phyloP scores from a whole-genome alignment of 2,888 invertebrate genomes.

The Caenorhabditis japonica region DNA sequence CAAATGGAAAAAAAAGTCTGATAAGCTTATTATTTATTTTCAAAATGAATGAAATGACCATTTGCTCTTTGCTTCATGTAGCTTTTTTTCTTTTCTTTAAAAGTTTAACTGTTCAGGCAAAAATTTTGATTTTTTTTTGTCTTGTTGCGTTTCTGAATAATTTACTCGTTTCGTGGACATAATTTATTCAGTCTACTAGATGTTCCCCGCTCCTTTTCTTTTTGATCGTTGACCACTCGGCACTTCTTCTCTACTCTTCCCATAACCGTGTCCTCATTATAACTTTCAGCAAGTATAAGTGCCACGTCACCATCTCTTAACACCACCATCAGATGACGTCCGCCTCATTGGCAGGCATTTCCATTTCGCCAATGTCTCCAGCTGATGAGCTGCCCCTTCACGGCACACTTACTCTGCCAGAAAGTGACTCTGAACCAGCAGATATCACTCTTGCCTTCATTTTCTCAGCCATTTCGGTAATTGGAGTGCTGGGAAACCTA shows the following conservation, averaged over 20 bases:
- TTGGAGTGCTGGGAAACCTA: constrained; percentile 74
- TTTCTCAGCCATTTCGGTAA: constrained; percentile 65
- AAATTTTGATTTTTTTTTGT: too few species aligned
- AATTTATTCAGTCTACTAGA: too few species aligned
- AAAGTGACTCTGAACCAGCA: constrained; percentile 29
- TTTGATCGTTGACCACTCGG: too few species aligned
- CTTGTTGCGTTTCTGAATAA: too few species aligned
- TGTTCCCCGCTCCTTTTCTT: too few species aligned
- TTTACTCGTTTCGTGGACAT: too few species aligned
- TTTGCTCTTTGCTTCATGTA: neutral
- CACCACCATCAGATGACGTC: constrained; percentile 30
- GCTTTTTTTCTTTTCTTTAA: neutral
- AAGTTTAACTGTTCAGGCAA: too few species aligned
- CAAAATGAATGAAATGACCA: neutral
- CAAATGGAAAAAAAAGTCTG: constrained; percentile 6
- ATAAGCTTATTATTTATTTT: constrained; percentile 39
- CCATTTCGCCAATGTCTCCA: constrained; percentile 35
- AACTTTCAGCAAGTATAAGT: too few species aligned
- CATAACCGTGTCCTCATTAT: too few species aligned
- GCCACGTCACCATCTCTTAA: constrained; percentile 6
- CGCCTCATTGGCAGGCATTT: constrained; percentile 43
- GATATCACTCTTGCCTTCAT: constrained; percentile 65
- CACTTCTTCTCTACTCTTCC: too few species aligned
- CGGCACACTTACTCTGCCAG: constrained; percentile 31
- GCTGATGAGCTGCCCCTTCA: constrained; percentile 19